Conservation (phyloP, 2,797 vertebrate species). For the Molothrus aeneus region DNA sequence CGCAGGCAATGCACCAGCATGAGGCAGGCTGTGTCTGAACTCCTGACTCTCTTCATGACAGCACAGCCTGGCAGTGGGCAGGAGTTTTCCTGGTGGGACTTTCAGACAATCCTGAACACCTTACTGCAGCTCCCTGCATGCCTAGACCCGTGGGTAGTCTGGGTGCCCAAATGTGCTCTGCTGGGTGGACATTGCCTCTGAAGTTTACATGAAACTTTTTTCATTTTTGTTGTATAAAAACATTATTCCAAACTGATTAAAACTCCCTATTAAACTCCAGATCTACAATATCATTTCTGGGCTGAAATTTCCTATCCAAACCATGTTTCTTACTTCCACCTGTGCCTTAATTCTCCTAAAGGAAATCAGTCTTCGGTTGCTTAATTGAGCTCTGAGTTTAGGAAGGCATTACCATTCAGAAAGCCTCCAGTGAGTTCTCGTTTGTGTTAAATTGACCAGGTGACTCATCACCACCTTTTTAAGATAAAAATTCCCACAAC, state of each 20-base stretch:
- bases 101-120: neutral
- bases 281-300: neutral
- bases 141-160: accelerated
- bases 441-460: constrained; percentile 9
- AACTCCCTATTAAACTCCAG: neutral
- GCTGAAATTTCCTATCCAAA: neutral
- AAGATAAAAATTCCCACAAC: constrained; percentile 19
- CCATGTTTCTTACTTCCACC: neutral
- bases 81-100: neutral
- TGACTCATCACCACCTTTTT: constrained; percentile 41
- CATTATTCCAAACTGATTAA: neutral
- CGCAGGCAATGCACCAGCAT: accelerated
- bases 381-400: constrained; percentile 41
- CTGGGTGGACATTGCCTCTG: neutral
- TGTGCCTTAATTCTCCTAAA: constrained; percentile 8
- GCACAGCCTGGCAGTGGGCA: accelerated
- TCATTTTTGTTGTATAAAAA: neutral
- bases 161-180: neutral
- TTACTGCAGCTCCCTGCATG: accelerated
- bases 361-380: constrained; percentile 4
- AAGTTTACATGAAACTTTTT: neutral
- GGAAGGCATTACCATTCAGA: constrained; percentile 23
- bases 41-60: neutral
- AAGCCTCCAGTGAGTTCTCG: constrained; percentile 5
- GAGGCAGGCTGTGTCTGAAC: neutral